Base-by-base conservation (phyloP, 2,113 vertebrate species). In the Symphodus melops region DNA sequence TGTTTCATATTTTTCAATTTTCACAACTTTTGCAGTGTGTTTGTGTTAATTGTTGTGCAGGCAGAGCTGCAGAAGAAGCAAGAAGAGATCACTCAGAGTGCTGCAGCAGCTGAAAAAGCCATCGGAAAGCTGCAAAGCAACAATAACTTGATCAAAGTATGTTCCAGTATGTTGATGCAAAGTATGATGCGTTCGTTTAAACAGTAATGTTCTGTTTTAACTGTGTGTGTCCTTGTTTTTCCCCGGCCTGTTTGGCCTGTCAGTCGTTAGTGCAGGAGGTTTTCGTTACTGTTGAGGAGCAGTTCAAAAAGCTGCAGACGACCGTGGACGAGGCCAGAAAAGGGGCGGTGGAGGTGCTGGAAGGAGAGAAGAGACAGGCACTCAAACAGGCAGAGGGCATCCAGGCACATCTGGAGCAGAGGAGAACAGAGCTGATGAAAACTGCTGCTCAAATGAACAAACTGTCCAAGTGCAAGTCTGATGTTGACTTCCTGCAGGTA, bases 401-500 rank as follows among this genome's bases (percentile, higher is more conserved):
- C 65, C 92, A 91, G 75, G 85, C 79, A 12, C 92, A 95, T 82
- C 83, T 94, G 83, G 91, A 95, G 76, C 88, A 94, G 72, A 93
- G 88, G 68, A 79, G 59, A 12, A 28, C 63, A 0, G 82, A 92
- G 68, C 79, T 94, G 71, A 88, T 84, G 75, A 93, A 91, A 72
- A 91, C 60, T 28, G 81, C 79, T 49, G 70, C 86, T 56, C 83
- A 90, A 55, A 86, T 94, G 42, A 92, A 93, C 81, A 92, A 86
- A 67, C 69, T 95, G 11, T 80, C 72, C 0, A 86, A 75, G 61
- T 84, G 82, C 77, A 91, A 86, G 68, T 95, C 86, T 48, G 86
- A 93, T 0, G 74, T 92, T 1, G 89, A 95, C 60, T 96, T 94
- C 74, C 76, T 96, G 48, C 92, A 94, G 94, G 95, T 93, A 83